Evolutionary conservation across 1,140 invertebrate species (phyloP).

Genomic region (Zaprionus capensis): DNA sequence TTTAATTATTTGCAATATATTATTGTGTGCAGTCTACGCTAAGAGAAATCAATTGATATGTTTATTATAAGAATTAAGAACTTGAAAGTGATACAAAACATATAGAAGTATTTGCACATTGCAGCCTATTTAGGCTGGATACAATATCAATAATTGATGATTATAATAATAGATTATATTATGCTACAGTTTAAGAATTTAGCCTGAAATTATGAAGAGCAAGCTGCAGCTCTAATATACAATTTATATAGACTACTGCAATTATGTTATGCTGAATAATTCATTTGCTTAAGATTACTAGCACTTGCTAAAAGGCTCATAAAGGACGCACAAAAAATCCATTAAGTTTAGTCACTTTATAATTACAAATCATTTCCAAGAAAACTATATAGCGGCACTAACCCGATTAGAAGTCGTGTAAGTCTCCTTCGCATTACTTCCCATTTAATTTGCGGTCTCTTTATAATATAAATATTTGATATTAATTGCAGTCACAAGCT

Average conservation of each 20-base stretch:
- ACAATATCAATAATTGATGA: too few species aligned
- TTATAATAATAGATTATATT: too few species aligned
- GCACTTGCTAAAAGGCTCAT: background rate
- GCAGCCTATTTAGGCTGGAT: too few species aligned
- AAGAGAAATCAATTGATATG: slow-evolving; percentile 11
- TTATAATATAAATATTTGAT: slow-evolving; percentile 2
- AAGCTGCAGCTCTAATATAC: background rate
- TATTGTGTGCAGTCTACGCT: slow-evolving; percentile 32
- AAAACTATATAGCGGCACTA: background rate
- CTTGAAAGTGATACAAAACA: too few species aligned
- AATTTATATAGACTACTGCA: background rate
- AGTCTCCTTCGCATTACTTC: background rate
- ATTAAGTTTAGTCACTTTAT: too few species aligned
- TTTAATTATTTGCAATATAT: background rate
- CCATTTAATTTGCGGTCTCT: background rate
- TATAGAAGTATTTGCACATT: too few species aligned
- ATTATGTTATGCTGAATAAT: background rate
- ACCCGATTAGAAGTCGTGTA: background rate
- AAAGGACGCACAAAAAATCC: background rate
- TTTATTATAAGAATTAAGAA: too few species aligned
- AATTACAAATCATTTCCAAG: background rate
- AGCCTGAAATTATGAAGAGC: background rate
- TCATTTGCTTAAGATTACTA: background rate
- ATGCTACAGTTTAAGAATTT: background rate
- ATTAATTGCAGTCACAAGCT: background rate